Percentiles rank a stretch among this genome's conserved stretches.
Conservation (phyloP, 2,888 invertebrate species). For the Thyatira batis region DNA sequence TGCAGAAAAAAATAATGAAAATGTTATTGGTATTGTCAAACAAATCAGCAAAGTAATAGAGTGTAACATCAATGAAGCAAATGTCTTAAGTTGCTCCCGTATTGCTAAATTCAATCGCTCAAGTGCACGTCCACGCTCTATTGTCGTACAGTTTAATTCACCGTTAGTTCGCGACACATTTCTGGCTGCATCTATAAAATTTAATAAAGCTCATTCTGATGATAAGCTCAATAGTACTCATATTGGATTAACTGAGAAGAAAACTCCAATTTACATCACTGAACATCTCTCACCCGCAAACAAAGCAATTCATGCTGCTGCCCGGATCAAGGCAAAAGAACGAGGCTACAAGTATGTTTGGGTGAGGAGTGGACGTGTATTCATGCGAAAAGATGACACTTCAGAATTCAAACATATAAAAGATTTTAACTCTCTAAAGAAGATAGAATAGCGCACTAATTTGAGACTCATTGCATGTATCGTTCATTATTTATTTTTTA, state of each 20-base stretch:
- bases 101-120: slow-evolving; percentile 12
- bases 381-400: background rate
- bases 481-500: background rate
- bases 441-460: background rate
- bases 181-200: slow-evolving; percentile 9
- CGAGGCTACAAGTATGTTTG: background rate
- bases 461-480: background rate
- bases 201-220: slow-evolving; percentile 8
- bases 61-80: background rate
- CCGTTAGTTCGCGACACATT: slow-evolving; percentile 5
- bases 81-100: background rate
- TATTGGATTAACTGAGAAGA: background rate
- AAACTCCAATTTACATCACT: background rate
- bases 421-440: background rate
- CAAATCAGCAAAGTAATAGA: background rate
- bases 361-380: background rate
- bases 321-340: background rate
- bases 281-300: slow-evolving; percentile 1
- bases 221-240: slow-evolving; percentile 8
- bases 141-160: slow-evolving; percentile 6
- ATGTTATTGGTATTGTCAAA: background rate
- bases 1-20: background rate
- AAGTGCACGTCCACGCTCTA: slow-evolving; percentile 12
- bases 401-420: background rate
- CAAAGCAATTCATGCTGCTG: background rate